Conservation (phyloP, 2,113 vertebrate genomes). For the Maccullochella peelii region DNA sequence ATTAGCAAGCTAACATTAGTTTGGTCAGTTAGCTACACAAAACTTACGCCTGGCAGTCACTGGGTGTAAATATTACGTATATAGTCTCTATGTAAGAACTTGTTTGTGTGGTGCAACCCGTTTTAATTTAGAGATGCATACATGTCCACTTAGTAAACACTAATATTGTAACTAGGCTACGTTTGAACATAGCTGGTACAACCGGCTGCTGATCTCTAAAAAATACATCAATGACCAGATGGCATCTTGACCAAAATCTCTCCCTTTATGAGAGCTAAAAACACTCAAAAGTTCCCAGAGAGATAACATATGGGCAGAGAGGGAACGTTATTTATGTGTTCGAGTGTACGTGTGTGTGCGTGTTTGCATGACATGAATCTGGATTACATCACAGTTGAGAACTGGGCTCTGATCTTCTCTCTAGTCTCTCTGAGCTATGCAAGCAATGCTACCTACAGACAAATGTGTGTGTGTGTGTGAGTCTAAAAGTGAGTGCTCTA, state of each 20-base stretch:
- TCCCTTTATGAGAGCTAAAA: background rate
- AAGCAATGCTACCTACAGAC: constrained; percentile 19
- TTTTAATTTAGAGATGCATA: background rate
- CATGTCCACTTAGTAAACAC: background rate
- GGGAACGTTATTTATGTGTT: background rate
- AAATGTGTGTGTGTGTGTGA: constrained; percentile 4
- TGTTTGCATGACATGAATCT: constrained; percentile 10
- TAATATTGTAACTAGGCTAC: background rate
- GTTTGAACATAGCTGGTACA: background rate
- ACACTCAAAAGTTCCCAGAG: background rate
- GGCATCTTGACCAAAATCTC: background rate
- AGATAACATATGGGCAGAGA: constrained; percentile 3
- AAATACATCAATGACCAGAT: background rate
- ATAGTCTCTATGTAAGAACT: background rate
- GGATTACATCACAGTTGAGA: constrained; percentile 39
- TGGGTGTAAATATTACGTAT: background rate
- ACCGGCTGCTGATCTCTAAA: background rate
- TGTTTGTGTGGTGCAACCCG: background rate
- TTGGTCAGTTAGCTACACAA: background rate
- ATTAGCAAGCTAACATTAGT: background rate
- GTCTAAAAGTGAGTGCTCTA: background rate
- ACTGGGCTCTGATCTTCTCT: constrained; percentile 31
- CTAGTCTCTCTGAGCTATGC: constrained; percentile 27
- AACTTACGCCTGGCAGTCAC: background rate
- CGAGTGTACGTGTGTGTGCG: background rate